Base-by-base conservation (phyloP, 1,140 invertebrate species). In the Sarcophaga bullata region DNA sequence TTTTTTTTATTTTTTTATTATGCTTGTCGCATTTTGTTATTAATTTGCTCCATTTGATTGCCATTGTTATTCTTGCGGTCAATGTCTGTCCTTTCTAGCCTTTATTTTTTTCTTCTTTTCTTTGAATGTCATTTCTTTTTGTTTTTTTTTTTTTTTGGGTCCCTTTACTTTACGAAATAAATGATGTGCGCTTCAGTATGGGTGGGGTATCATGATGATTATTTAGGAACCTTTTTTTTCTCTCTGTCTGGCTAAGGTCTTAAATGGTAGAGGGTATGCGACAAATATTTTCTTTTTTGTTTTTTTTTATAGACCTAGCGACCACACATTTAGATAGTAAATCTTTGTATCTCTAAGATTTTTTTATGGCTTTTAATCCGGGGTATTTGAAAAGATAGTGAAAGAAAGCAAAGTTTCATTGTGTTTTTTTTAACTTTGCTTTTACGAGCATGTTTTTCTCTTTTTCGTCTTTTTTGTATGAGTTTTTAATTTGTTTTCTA, bases 11-110 rank as follows among this genome's bases (percentile, higher is more conserved):
- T n/a, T n/a, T n/a, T n/a, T n/a, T n/a, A n/a, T n/a, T n/a, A n/a
- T n/a, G n/a, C 62, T 68, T 68, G 62, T 68, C 62, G 62, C 62
- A 68, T 68, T 68, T 68, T 68, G 62, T 68, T n/a, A 68, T 68
- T 68, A 19, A 68, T 68, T 19, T 68, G n/a, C n/a, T 19, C 11
- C n/a, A 68, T 68, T 68, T 17, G 62, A 17, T 17, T 68, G 17
- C 62, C 15, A 19, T 68, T 68, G 62, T 68, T n/a, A n/a, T n/a
- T 37, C 25, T 37, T 68, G 62, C 19, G 62, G 62, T 68, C 19
- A 11, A 37, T 37, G 54, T 58, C 54, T 58, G 11, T 68, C 62
- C 62, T 58, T n/a, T 13, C n/a, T 58, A n/a, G 8, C 54, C 11
- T 58, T 58, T 11, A 6, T 58, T 58, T 58, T 58, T 58, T 58